These are phyloP conservation scores for Sphyrna mokarran DNA, from an alignment of 2,113 vertebrate genomes.

Conservation along the genomic window DNA sequence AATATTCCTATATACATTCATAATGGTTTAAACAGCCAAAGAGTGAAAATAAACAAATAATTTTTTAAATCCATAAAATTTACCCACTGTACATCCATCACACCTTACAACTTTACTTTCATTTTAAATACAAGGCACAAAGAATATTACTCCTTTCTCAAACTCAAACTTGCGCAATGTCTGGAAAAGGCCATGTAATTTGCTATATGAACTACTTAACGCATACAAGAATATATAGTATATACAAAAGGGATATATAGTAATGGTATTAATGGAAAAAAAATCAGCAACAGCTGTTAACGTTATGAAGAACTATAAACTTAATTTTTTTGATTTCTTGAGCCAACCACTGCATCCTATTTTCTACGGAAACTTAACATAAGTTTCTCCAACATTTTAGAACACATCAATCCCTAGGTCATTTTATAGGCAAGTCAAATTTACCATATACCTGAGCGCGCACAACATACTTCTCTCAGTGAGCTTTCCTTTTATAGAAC, in stretches of 20 bases:
- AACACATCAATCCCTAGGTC: conserved; percentile 28
- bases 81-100: conserved; percentile 47
- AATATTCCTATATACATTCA: conserved; percentile 97
- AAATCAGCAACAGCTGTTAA: conserved; percentile 30
- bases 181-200: conserved; percentile 35
- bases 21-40: conserved; percentile 76
- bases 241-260: conserved; percentile 31
- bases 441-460: conserved; percentile 21
- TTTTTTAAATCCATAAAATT: conserved; percentile 66
- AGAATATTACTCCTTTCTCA: conserved; percentile 87
- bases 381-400: conserved; percentile 21
- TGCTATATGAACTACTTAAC: conserved; percentile 33
- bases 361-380: conserved; percentile 34
- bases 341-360: conserved; percentile 24
- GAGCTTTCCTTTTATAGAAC: conserved; percentile 25
- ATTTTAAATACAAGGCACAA: conserved; percentile 90
- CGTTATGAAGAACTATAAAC: conserved; percentile 25
- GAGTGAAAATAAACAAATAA: conserved; percentile 64
- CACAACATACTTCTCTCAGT: conserved; percentile 2
- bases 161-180: conserved; percentile 34
- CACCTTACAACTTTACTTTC: conserved; percentile 58
- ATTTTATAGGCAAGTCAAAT: conserved; percentile 32
- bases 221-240: conserved; percentile 31
- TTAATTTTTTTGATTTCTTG: conserved; percentile 29
- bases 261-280: conserved; percentile 9